phyloP scores from a whole-genome alignment of 2,797 vertebrate genomes.

The Urophycis tenuis region DNA sequence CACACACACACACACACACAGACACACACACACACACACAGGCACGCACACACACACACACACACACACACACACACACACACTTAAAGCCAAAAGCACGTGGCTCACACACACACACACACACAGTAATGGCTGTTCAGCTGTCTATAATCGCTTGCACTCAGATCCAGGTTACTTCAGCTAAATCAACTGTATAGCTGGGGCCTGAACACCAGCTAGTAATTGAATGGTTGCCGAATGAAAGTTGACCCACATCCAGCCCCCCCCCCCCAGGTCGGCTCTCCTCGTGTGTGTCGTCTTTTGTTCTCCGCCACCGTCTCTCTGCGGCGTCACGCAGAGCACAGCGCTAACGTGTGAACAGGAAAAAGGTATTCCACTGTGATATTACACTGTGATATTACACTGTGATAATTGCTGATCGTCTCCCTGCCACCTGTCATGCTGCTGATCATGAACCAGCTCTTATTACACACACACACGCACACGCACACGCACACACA shows the following conservation, averaged over 20 bases:
- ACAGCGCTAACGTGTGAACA: slow-evolving; percentile 43
- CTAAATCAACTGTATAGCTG: no score
- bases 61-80: no score
- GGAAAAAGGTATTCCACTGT: slow-evolving; percentile 54
- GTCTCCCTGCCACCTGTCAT: slow-evolving; percentile 52
- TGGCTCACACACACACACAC: not conserved
- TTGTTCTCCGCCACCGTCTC: not conserved
- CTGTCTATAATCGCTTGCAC: not conserved
- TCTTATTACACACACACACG: not conserved
- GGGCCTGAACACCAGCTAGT: not conserved
- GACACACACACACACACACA: no score
- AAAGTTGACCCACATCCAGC: not conserved
- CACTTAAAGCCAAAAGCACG: no score
- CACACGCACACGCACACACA: slow-evolving; percentile 13
- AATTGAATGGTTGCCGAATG: not conserved
- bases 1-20: no score
- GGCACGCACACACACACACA: no score
- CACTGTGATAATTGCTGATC: slow-evolving; percentile 61
- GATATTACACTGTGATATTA: slow-evolving; percentile 62
- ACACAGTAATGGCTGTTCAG: not conserved
- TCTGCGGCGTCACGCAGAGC: slow-evolving; percentile 19
- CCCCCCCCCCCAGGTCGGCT: no score
- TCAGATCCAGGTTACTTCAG: not conserved
- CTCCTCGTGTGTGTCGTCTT: not conserved
- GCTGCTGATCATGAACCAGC: not conserved